Base-by-base conservation (phyloP, 2,888 invertebrate genomes). In the Diadromus collaris region DNA sequence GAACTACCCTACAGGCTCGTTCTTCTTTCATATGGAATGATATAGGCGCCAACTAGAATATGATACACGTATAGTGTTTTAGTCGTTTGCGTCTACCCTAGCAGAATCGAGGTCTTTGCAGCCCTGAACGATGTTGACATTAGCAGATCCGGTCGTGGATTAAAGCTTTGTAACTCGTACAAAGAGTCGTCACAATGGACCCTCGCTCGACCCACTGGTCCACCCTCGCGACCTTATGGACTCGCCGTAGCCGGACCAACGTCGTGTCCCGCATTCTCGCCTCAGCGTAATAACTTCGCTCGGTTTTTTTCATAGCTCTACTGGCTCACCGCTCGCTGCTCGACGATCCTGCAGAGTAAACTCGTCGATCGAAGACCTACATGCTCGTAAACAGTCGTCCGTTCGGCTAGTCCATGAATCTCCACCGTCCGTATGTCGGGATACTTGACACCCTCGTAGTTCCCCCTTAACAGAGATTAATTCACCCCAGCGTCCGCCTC, bases 121-220 rank as follows among this genome's bases (percentile, higher is more conserved):
- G 24, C 54, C 61, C 16, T 54, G 67, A 83, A 85, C 83, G 85
- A 86, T 89, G 89, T 89, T 89, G 89, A 89, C 89, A 89, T 88
- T 90, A 86, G 88, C 85, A 88, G 89, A 90, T 90, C 88, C 86
- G 88, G 83, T 87, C 86, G 86, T 85, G 90, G 90, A 90, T 90
- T 90, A 90, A 88, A 88, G 88, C 89, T 90, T 90, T 90, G 89
- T 89, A 16, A 27, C 32, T 82, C 76, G 83, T 82, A 88, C 88
- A 89, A 88, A 82, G 81, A 83, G 81, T 69, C 65, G 82, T 77
- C 85, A 88, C 88, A 89, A 90, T 89, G 85, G 83, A 60, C 81
- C 79, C 48, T 64, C 51, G 64, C 72, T 19, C 67, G 38, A 27
- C 71, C 81, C 77, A 86, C 87, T 88, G 27, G 87, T 88, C 76